These are phyloP conservation scores for Myopa tessellatipennis DNA, from an alignment of 2,888 invertebrate species.

Conservation along the genomic window DNA sequence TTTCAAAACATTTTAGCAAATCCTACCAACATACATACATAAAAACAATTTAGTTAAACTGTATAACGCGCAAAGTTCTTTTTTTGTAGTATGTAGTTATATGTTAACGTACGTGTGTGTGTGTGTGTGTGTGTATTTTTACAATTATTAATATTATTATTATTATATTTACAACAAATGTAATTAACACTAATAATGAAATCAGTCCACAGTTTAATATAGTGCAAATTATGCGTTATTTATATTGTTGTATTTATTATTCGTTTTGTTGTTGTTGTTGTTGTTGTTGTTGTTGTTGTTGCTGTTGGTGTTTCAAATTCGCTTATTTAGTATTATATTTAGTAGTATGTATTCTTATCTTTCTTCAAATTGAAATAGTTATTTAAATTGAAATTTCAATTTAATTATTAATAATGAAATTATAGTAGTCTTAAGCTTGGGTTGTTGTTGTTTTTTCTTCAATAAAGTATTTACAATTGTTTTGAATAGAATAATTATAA, in stretches of 20 bases:
- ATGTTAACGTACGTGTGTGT: slow-evolving; percentile 24
- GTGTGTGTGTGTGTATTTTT: slow-evolving; percentile 29
- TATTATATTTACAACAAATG: slow-evolving; percentile 26
- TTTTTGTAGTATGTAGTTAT: no score
- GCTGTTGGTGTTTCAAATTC: no score
- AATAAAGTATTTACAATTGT: neutral
- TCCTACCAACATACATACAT: no score
- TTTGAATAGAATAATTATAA: neutral
- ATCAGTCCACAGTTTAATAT: slow-evolving; percentile 49
- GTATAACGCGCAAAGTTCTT: no score
- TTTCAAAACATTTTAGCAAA: no score
- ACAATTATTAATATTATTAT: slow-evolving; percentile 30
- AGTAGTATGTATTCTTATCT: neutral
- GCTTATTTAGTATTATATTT: neutral
- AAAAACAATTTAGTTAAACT: no score
- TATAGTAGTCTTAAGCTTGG: no score
- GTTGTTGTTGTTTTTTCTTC: no score
- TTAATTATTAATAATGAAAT: no score
- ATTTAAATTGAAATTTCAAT: no score
- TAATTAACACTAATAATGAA: slow-evolving; percentile 46
- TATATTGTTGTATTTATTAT: slow-evolving; percentile 30
- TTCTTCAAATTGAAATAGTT: neutral
- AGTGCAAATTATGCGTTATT: slow-evolving; percentile 1
- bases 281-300: slow-evolving; percentile 1
- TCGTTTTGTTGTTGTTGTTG: no score